phyloP scores from a whole-genome alignment of 1,140 invertebrate genomes.

The Saccostrea glomerata region DNA sequence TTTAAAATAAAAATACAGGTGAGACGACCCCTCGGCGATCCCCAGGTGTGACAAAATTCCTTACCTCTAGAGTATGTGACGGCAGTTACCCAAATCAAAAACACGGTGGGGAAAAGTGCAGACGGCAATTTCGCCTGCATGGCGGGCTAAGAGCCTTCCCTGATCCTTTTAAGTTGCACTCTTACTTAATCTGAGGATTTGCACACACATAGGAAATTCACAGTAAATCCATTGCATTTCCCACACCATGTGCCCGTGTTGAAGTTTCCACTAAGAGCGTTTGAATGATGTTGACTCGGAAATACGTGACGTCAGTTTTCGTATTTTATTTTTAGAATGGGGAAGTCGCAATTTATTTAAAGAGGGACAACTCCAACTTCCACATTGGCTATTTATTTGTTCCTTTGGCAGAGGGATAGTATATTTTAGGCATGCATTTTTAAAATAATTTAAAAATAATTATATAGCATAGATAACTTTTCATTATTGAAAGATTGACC shows the following conservation, averaged over 20 bases:
- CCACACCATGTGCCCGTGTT: slow-evolving; percentile 19
- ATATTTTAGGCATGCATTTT: too few species aligned
- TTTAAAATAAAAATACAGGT: slow-evolving; percentile 14
- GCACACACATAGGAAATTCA: slow-evolving; percentile 30
- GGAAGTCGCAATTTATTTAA: background rate
- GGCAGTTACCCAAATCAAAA: slow-evolving; percentile 33
- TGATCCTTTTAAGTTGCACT: slow-evolving; percentile 19
- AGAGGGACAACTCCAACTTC: slow-evolving; percentile 10
- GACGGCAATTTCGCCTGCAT: slow-evolving; percentile 21
- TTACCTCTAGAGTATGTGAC: slow-evolving; percentile 30
- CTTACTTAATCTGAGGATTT: background rate
- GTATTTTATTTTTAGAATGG: slow-evolving; percentile 4
- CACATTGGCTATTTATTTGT: background rate
- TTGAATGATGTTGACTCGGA: slow-evolving; percentile 23
- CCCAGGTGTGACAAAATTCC: slow-evolving; percentile 37
- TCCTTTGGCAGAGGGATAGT: too few species aligned
- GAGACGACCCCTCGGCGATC: slow-evolving; percentile 21
- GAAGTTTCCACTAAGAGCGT: slow-evolving; percentile 30
- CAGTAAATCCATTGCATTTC: slow-evolving; percentile 12
- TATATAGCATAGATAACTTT: too few species aligned
- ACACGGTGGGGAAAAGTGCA: background rate
- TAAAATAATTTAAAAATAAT: too few species aligned
- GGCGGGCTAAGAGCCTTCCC: slow-evolving; percentile 1
- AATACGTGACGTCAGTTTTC: background rate
- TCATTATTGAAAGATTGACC: too few species aligned